Evolutionary conservation across 1,140 invertebrate genomes (phyloP).

Genomic region (Hycleus phaleratus): DNA sequence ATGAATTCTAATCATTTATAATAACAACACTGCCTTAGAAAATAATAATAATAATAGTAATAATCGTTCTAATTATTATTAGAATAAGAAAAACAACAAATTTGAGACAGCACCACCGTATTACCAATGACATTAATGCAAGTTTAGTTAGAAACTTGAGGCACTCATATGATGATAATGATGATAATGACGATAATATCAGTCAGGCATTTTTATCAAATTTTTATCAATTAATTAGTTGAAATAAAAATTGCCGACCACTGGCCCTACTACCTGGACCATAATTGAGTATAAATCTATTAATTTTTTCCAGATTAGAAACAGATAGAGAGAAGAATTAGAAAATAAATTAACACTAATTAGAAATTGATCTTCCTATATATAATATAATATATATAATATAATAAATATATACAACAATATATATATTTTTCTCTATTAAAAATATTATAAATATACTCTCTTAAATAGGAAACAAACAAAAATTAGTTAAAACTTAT

Average conservation of each 20-base stretch:
- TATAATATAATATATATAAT: background rate
- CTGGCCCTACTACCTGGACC: conserved; percentile 10
- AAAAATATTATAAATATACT: conserved; percentile 43
- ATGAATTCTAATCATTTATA: too few relatives aligned
- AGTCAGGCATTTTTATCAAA: conserved; percentile 2
- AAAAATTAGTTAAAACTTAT: conserved; percentile 34
- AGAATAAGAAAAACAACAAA: too few relatives aligned
- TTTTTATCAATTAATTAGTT: background rate
- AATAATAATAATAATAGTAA: too few relatives aligned
- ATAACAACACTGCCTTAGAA: too few relatives aligned
- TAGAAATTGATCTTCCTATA: background rate
- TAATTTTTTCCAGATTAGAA: too few relatives aligned
- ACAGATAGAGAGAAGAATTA: background rate
- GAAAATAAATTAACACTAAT: conserved; percentile 19
- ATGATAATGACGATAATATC: conserved; percentile 5
- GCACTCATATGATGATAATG: conserved; percentile 4
- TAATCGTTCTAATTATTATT: too few relatives aligned
- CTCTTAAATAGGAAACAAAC: conserved; percentile 41
- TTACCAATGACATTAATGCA: too few relatives aligned
- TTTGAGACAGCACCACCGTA: too few relatives aligned
- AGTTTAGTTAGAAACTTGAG: background rate
- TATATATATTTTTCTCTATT: conserved; percentile 40
- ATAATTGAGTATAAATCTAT: background rate
- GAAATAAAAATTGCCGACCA: conserved; percentile 14
- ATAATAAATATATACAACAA: conserved; percentile 34